Conservation (phyloP, 37 sponge, comb jelly and placozoan species). For the Cliona cf. orientalis region DNA sequence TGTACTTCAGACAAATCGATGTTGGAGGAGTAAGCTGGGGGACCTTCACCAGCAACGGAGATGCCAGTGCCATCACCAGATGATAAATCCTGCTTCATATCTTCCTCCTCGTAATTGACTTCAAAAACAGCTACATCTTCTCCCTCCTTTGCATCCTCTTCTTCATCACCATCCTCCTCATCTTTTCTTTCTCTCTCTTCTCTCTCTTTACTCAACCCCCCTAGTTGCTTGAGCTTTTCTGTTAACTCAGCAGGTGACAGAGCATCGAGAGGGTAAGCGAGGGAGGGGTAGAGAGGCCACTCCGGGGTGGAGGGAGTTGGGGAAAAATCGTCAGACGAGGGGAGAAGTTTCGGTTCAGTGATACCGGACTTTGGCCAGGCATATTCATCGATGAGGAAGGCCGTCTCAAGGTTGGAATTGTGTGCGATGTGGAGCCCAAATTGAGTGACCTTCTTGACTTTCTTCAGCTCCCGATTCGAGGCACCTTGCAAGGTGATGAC, state of each 20-base stretch:
- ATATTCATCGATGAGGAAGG: conserved; percentile 72
- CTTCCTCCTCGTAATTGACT: too few species aligned
- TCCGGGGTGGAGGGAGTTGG: conserved; percentile 44
- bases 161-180: conserved; percentile 1
- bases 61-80: too few species aligned
- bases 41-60: too few species aligned
- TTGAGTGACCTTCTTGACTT: conserved; percentile 81
- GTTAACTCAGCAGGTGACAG: conserved; percentile 20
- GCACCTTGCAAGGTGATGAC: conserved; percentile 86
- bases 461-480: conserved; percentile 55
- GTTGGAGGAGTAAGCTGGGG: too few species aligned
- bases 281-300: conserved; percentile 37
- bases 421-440: conserved; percentile 78
- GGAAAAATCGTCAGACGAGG: conserved; percentile 10
- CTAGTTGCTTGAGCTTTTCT: conserved; percentile 4
- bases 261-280: conserved; percentile 5
- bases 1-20: too few species aligned
- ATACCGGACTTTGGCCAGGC: conserved; percentile 43
- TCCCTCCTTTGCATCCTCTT: neutral
- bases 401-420: conserved; percentile 81
- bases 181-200: too few species aligned
- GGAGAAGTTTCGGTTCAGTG: neutral
- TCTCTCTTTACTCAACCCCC: too few species aligned
- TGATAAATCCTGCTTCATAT: too few species aligned
- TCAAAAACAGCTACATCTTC: too few species aligned